Evolutionary conservation across 2,888 invertebrate species (phyloP).

Genomic region (Pomacea canaliculata): DNA sequence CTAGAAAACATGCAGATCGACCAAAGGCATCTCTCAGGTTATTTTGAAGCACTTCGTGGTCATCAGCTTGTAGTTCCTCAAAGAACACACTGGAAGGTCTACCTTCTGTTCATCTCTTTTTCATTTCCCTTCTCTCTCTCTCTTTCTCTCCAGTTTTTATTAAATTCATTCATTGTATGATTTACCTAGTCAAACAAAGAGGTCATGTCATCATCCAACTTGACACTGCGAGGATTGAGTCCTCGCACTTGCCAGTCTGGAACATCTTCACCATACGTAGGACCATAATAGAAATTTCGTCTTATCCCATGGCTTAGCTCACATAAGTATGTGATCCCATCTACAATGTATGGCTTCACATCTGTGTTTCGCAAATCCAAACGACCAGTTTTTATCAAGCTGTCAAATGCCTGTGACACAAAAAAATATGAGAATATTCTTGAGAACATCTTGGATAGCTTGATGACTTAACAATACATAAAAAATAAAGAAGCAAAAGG

Average conservation of each 20-base stretch:
- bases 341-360: conserved; percentile 67
- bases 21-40: too few relatives aligned
- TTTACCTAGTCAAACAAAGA: conserved; percentile 10
- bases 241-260: conserved; percentile 59
- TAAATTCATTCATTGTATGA: background rate
- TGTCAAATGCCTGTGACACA: conserved; percentile 63
- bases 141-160: too few relatives aligned
- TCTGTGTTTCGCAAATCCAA: conserved; percentile 61
- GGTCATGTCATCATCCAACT: background rate
- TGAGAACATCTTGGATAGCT: background rate
- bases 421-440: background rate
- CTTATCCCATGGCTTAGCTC: conserved; percentile 57
- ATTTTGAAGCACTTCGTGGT: too few relatives aligned
- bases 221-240: conserved; percentile 17
- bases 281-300: conserved; percentile 66
- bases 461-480: too few relatives aligned
- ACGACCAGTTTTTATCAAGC: conserved; percentile 61
- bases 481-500: too few relatives aligned
- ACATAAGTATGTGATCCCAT: conserved; percentile 63
- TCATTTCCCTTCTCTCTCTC: too few relatives aligned
- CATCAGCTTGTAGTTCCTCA: too few relatives aligned
- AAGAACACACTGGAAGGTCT: too few relatives aligned
- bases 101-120: too few relatives aligned
- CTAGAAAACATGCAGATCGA: too few relatives aligned
- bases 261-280: conserved; percentile 64